A percentile compares a stretch with the other conserved stretches of the same genome.
These are phyloP conservation scores for Scortum barcoo DNA, from an alignment of 2,113 vertebrate genomes.

Conservation along the genomic window DNA sequence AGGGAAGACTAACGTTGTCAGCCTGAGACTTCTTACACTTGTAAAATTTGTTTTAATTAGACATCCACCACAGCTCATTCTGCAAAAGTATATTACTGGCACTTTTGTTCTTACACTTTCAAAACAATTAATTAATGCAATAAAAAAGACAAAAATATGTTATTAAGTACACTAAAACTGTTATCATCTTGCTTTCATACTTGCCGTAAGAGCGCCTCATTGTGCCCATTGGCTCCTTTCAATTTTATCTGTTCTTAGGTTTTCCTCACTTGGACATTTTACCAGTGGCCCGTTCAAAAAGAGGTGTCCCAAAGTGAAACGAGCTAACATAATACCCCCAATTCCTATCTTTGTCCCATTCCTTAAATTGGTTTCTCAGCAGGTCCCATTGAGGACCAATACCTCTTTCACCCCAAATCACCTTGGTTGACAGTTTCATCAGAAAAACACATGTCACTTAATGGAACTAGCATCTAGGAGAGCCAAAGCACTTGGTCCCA, in stretches of 20 bases:
- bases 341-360: slow-evolving; percentile 15
- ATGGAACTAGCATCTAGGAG: not conserved
- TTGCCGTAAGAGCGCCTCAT: not conserved
- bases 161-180: not conserved
- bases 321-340: slow-evolving; percentile 7
- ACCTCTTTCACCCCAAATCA: slow-evolving; percentile 25
- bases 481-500: not conserved
- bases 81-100: too few species aligned
- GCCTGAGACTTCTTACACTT: too few species aligned
- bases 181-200: not conserved
- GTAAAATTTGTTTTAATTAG: too few species aligned
- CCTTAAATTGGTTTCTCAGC: slow-evolving; percentile 50
- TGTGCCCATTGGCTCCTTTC: not conserved
- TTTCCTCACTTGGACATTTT: slow-evolving; percentile 7
- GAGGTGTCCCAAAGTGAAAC: slow-evolving; percentile 15
- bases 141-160: not conserved
- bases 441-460: slow-evolving; percentile 33
- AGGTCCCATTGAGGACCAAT: slow-evolving; percentile 13
- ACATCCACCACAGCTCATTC: too few species aligned
- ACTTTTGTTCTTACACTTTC: not conserved
- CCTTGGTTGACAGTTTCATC: slow-evolving; percentile 46
- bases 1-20: too few species aligned
- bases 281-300: slow-evolving; percentile 11
- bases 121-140: not conserved
- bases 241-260: slow-evolving; percentile 2